Evolutionary conservation across 2,888 invertebrate species (phyloP), one percentile per base, ranked within the genome.

Genomic region (Drosophila rellima): DNA sequence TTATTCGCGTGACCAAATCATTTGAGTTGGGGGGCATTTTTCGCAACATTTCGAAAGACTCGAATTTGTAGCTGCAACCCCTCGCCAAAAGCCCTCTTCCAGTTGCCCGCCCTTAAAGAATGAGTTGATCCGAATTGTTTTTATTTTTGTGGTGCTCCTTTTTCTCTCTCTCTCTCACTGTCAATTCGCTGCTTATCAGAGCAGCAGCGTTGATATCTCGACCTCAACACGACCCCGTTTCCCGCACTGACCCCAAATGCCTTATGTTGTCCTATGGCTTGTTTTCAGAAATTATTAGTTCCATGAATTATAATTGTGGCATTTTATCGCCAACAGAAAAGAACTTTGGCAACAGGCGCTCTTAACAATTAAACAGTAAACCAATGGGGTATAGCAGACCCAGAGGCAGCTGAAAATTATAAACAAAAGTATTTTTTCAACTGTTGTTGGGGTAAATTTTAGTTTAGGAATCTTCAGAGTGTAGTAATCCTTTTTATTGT

Each of bases 1-100:
- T 85, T 87, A 89, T 84, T 85, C 88, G 85, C 85, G 85, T 85
- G 85, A 85, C 85, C 89, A 87, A 87, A 89, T 84, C 81, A 87
- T 87, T 85, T 85, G 89, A 89, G 70, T 71, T 83, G 70, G 11
- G 26, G 42, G 15, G 20, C 5, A 29, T 56, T 66, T 70, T 83
- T 78, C 26, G 70, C 74, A 74, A 88, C 69, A 71, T 40, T 1
- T 65, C 64, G 69, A 69, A 70, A 48, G 20, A 13, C 7, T n/a
- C n/a, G n/a, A n/a, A n/a, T n/a, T 15, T 40, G 20, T 35, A 42
- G 20, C 59, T 33, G 65, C 51, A 61, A 35, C 54, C 62, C 40
- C 47, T 39, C 26, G 26, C 7, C 26, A n/a, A 23, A 17, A n/a
- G n/a, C 42, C 26, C 40, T 17, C 33, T 29, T 10, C 13, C 29